phyloP scores from a whole-genome alignment of 2,113 vertebrate genomes.

The Crotalus tigris region DNA sequence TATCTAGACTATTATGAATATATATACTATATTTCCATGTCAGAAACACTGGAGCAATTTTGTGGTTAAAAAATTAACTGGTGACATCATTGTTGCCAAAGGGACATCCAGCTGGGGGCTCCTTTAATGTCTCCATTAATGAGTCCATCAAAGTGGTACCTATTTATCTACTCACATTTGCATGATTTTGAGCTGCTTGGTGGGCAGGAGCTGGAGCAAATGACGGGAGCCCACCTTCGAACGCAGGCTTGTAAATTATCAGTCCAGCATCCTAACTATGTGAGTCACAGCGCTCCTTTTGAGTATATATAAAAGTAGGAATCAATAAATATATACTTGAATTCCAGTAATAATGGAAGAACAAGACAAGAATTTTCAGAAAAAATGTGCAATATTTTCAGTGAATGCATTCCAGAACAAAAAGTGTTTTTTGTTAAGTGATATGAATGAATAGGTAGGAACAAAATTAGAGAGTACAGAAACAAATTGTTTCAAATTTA shows the following conservation, averaged over 20 bases:
- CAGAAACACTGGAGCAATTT: neutral
- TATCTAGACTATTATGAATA: neutral
- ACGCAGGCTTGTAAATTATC: neutral
- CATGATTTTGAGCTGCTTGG: neutral
- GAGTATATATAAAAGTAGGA: neutral
- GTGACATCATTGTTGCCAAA: neutral
- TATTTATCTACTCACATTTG: neutral
- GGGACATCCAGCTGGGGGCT: neutral
- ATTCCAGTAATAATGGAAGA: neutral
- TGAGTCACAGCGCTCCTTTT: neutral
- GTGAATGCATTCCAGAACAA: neutral
- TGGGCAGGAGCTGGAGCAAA: neutral
- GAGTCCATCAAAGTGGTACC: neutral
- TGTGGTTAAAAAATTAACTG: neutral
- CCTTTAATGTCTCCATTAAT: neutral
- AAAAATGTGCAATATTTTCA: neutral
- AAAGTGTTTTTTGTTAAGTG: neutral
- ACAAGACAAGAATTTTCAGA: neutral
- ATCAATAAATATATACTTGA: neutral
- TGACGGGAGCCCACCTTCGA: neutral
- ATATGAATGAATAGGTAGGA: neutral
- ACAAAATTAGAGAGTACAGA: neutral
- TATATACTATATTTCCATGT: neutral
- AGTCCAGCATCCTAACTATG: neutral
- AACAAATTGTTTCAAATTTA: neutral